Evolutionary conservation across 2,113 vertebrate genomes (phyloP).

Genomic region (Pterocles burchelli): DNA sequence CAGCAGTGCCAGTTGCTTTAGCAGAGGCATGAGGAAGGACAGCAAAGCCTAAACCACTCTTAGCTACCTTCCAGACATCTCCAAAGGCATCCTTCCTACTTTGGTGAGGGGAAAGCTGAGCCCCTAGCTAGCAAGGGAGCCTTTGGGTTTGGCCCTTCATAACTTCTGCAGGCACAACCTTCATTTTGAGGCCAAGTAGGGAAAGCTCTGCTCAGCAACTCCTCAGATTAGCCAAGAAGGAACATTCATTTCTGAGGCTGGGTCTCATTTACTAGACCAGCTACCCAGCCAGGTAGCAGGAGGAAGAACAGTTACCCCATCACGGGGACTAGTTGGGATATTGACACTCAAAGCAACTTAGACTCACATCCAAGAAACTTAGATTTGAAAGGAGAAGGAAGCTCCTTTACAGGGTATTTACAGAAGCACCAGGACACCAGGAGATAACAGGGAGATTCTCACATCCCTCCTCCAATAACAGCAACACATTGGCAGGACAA

Average conservation of each 20-base stretch:
- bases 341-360: fast-evolving
- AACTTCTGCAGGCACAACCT: not conserved
- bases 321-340: fast-evolving
- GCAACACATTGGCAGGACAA: not conserved
- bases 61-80: not conserved
- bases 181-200: not conserved
- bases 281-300: not conserved
- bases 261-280: not conserved
- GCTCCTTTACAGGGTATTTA: not conserved
- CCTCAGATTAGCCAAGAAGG: not conserved
- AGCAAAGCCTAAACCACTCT: not conserved
- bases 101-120: not conserved
- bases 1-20: not conserved
- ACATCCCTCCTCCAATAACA: not conserved
- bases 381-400: not conserved
- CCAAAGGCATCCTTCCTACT: not conserved
- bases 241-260: not conserved
- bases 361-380: not conserved
- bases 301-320: not conserved
- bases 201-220: not conserved
- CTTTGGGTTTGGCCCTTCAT: not conserved
- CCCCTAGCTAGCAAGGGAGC: not conserved
- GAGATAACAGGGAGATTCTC: not conserved
- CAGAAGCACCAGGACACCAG: not conserved
- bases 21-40: not conserved